phyloP scores from a whole-genome alignment of 2,113 vertebrate genomes.

The Microcebus tavaratra region DNA sequence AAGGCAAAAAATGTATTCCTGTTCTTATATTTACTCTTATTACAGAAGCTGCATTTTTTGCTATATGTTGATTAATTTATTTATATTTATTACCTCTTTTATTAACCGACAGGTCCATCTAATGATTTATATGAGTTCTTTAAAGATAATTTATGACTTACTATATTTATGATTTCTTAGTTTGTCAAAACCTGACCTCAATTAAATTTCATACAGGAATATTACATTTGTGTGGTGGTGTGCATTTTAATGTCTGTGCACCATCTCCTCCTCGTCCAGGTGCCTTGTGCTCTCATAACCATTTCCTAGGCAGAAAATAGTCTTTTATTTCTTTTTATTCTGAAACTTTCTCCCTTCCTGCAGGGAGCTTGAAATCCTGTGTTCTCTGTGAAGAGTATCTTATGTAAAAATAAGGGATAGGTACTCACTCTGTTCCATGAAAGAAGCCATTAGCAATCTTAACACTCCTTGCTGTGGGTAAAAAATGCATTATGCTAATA shows the following conservation, averaged over 20 bases:
- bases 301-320: neutral
- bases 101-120: neutral
- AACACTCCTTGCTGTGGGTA: neutral
- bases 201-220: neutral
- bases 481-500: neutral
- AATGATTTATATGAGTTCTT: neutral
- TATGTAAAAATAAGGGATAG: neutral
- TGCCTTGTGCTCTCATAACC: neutral
- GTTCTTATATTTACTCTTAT: neutral
- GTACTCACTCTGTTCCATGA: neutral
- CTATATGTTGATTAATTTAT: neutral
- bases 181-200: neutral
- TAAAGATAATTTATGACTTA: neutral
- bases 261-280: neutral
- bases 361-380: neutral
- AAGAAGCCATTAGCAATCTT: neutral
- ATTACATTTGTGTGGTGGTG: fast-evolving
- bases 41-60: neutral
- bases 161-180: neutral
- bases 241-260: fast-evolving
- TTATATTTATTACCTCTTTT: neutral
- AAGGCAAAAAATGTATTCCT: neutral
- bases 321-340: neutral
- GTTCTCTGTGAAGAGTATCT: neutral
- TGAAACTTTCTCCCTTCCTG: neutral